phyloP scores from a whole-genome alignment of 2,797 vertebrate species.

The Mallotus villosus region DNA sequence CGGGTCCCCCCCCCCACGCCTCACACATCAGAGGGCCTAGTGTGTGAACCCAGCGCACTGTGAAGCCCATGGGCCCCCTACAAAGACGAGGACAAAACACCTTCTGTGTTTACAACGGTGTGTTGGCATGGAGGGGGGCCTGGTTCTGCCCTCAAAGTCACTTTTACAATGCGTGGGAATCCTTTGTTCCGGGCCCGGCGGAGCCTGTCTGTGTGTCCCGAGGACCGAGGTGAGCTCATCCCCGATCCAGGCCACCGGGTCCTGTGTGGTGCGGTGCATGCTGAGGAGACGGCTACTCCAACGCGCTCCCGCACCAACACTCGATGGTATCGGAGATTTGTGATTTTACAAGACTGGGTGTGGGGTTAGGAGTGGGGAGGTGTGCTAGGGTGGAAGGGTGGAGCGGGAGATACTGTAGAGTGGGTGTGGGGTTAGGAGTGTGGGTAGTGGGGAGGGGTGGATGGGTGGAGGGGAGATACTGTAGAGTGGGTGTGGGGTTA shows the following conservation, averaged over 20 bases:
- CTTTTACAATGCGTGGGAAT: constrained; percentile 19
- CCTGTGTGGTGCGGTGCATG: not conserved
- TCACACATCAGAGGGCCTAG: constrained; percentile 33
- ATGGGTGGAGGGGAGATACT: no score
- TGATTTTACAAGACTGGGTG: no score
- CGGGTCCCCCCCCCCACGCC: constrained; percentile 15
- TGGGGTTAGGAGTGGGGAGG: no score
- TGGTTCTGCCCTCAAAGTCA: constrained; percentile 11
- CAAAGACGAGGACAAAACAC: constrained; percentile 25
- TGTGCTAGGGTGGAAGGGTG: no score
- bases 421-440: no score
- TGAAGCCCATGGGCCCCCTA: constrained; percentile 38
- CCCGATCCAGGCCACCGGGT: not conserved
- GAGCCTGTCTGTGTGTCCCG: not conserved
- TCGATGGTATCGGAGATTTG: no score
- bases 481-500: no score
- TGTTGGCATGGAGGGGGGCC: not conserved
- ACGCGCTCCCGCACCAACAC: no score
- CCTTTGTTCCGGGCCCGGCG: constrained; percentile 2
- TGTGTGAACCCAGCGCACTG: constrained; percentile 27
- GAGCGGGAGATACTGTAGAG: no score
- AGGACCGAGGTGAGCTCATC: not conserved
- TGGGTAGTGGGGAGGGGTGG: no score
- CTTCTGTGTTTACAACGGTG: constrained; percentile 38
- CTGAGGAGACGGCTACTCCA: no score